Evolutionary conservation across 2,888 invertebrate species (phyloP).

Genomic region (Pachliopta kotzebuea): DNA sequence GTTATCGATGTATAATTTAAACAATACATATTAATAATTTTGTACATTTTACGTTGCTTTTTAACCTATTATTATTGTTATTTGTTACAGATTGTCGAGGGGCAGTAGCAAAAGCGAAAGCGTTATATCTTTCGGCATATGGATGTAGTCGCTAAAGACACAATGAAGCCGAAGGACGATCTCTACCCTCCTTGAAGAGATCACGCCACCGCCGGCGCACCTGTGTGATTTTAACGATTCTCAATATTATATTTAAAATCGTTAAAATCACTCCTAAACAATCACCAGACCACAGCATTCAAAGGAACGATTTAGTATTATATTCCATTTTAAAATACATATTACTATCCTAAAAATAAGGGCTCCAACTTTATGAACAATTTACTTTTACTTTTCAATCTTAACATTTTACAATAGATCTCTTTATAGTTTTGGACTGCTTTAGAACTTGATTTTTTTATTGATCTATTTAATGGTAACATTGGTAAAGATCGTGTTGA

Average conservation of each 20-base stretch:
- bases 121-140: not conserved
- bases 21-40: too few relatives aligned
- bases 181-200: not conserved
- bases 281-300: not conserved
- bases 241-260: not conserved
- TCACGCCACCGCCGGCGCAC: not conserved
- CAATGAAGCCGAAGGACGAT: not conserved
- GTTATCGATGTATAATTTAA: too few relatives aligned
- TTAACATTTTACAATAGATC: too few relatives aligned
- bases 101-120: not conserved
- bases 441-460: too few relatives aligned
- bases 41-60: too few relatives aligned
- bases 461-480: not conserved
- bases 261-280: conserved; percentile 5
- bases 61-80: not conserved
- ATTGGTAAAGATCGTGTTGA: not conserved
- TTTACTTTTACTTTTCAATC: too few relatives aligned
- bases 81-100: not conserved
- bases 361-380: too few relatives aligned
- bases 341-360: too few relatives aligned
- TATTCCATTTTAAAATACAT: too few relatives aligned
- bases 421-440: too few relatives aligned
- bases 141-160: not conserved
- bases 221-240: conserved; percentile 8
- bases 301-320: not conserved